phyloP scores from a whole-genome alignment of 2,888 invertebrate species.

The Hecatera dysodea region DNA sequence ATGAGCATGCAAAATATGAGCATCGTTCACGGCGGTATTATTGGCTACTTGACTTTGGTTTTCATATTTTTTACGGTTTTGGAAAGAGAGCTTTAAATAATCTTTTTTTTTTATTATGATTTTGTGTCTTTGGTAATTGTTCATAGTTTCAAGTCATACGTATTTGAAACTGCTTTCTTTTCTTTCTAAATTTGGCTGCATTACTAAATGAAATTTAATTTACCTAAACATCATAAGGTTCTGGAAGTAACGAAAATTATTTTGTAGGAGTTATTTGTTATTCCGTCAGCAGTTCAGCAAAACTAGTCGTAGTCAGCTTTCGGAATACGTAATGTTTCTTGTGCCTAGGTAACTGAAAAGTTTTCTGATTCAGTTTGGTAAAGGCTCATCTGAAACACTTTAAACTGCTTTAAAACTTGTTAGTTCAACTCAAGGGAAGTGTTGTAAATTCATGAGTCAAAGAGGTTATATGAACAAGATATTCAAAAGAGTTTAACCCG shows the following conservation, averaged over 20 bases:
- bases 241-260: background rate
- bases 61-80: background rate
- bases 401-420: background rate
- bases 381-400: background rate
- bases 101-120: too few relatives aligned
- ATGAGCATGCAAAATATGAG: slow-evolving; percentile 11
- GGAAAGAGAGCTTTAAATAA: background rate
- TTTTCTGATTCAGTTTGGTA: background rate
- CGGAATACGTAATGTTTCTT: background rate
- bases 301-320: background rate
- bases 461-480: background rate
- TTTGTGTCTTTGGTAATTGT: too few relatives aligned
- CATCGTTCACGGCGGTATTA: slow-evolving; percentile 17
- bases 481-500: too few relatives aligned
- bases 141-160: too few relatives aligned
- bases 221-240: background rate
- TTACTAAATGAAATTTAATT: slow-evolving; percentile 15
- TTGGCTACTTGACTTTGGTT: background rate
- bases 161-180: too few relatives aligned
- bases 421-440: background rate
- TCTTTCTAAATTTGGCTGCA: background rate
- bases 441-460: background rate
- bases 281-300: background rate
- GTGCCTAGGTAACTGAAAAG: background rate
- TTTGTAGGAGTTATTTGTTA: background rate